Conservation (phyloP, 2,113 vertebrate species). For the Bambusicola thoracicus region DNA sequence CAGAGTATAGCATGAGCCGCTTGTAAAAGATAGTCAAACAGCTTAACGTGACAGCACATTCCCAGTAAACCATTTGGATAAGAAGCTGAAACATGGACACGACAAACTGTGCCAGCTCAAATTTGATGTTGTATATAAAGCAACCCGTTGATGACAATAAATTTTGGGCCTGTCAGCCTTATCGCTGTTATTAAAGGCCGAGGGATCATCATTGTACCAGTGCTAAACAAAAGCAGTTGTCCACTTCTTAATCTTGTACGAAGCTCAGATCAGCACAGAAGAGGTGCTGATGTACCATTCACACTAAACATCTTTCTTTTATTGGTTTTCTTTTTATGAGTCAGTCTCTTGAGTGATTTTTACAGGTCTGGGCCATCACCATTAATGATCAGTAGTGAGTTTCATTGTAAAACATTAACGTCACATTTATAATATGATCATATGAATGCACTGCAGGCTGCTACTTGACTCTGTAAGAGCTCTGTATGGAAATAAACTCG, state of each 20-base stretch:
- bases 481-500: not conserved
- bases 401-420: slow-evolving; percentile 15
- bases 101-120: slow-evolving; percentile 32
- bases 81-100: slow-evolving; percentile 24
- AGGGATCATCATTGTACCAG: not conserved
- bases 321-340: slow-evolving; percentile 16
- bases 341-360: not conserved
- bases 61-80: slow-evolving; percentile 65
- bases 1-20: slow-evolving; percentile 28
- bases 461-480: not conserved
- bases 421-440: not conserved
- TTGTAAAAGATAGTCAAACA: slow-evolving; percentile 35
- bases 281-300: not conserved
- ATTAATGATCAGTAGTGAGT: not conserved
- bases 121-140: slow-evolving; percentile 70
- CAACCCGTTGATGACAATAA: slow-evolving; percentile 63
- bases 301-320: not conserved
- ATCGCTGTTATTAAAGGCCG: slow-evolving; percentile 49
- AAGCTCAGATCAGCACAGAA: not conserved
- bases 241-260: slow-evolving; percentile 31
- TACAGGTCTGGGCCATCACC: not conserved
- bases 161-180: slow-evolving; percentile 47
- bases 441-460: not conserved
- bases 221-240: slow-evolving; percentile 42
- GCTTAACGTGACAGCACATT: slow-evolving; percentile 61